Evolutionary conservation across 1,140 invertebrate genomes (phyloP), one percentile per base, ranked within the genome.

Genomic region (Stenopsyche tienmushanensis): DNA sequence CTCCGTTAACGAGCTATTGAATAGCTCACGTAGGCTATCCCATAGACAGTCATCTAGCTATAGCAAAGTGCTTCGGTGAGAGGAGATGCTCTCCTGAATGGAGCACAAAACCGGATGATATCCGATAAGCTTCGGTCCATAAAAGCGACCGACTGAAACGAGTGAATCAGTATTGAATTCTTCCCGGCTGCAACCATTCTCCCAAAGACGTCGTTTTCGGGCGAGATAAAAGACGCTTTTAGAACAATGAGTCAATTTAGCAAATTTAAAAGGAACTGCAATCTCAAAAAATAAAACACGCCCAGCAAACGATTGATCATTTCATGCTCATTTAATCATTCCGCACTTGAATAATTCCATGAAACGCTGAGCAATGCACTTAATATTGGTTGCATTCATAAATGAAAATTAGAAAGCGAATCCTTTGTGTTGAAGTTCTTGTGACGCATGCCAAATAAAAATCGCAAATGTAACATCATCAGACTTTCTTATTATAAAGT

Each of bases 1-100:
- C 15, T 45, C 21, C 41, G 41, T 58, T 58, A 58, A 58, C 55
- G 55, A 58, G 34, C 55, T 58, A 58, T 58, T 58, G 55, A 58
- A 58, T 58, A 23, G 55, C 39, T 44, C 55, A 58, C 55, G 55
- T 58, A 58, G 55, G 8, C 55, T 18, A 53, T 29, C n/a, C 20
- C 23, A 24, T 25, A 53, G 20, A 53, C 10, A 20, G 18, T 25
- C 20, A 23, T 20, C 21, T 5, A 15, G 26, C 9, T 20, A 25
- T 24, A 15, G 52, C 52, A 55, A 55, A 55, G 52, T 55, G 52
- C 25, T 55, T 2, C 10, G 21, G 18, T 17, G 41, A 13, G n/a
- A 42, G 9, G 2, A 15, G 47, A 29, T 15, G 26, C 52, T 17
- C 1, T 55, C 25, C 1, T 18, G 52, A 55, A 55, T 55, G 52